These are phyloP conservation scores for Neogale vison DNA, from an alignment of 2,113 vertebrate genomes.

Conservation along the genomic window DNA sequence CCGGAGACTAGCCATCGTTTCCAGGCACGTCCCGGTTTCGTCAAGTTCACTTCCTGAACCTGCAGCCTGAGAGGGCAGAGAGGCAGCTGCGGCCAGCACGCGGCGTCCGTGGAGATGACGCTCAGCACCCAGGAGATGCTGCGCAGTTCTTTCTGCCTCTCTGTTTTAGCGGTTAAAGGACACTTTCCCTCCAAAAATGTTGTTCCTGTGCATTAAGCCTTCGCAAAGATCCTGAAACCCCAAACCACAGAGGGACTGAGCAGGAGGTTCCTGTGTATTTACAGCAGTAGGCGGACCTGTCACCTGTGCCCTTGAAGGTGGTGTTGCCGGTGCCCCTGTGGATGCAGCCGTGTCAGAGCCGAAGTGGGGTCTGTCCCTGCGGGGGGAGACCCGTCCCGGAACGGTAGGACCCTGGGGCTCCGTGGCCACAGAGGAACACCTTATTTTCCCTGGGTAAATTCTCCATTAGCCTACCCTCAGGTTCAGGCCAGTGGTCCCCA, in stretches of 20 bases:
- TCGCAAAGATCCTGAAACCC: conserved; percentile 25
- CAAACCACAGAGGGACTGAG: neutral
- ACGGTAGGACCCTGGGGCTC: rapidly evolving
- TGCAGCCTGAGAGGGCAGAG: neutral
- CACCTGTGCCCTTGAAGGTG: neutral
- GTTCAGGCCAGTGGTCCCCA: no score
- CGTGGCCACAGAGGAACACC: rapidly evolving
- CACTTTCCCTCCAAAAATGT: neutral
- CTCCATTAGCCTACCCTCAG: rapidly evolving
- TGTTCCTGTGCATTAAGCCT: neutral
- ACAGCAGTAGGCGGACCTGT: neutral
- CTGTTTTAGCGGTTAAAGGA: neutral
- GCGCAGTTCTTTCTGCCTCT: neutral
- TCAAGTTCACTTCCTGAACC: neutral
- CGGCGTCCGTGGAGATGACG: rapidly evolving
- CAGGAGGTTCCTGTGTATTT: neutral
- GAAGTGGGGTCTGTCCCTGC: neutral
- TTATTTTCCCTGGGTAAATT: neutral
- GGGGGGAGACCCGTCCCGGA: neutral
- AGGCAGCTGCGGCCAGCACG: neutral
- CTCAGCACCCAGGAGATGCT: neutral
- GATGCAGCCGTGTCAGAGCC: neutral
- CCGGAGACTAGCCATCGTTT: conserved; percentile 30
- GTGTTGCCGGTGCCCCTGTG: neutral
- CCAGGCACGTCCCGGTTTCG: conserved; percentile 52